phyloP scores from a whole-genome alignment of 2,113 vertebrate species.

The Nicator chloris region DNA sequence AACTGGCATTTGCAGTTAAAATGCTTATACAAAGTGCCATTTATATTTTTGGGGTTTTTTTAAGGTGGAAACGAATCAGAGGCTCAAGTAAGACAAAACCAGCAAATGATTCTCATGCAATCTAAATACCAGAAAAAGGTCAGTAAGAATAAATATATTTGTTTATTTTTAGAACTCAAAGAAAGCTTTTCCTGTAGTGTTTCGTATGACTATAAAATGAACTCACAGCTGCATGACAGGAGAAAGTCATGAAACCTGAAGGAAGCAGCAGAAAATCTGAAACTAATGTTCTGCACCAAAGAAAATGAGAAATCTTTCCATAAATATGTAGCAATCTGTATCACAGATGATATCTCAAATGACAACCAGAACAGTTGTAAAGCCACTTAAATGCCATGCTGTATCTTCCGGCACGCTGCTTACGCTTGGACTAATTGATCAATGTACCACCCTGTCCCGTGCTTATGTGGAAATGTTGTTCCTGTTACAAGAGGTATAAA shows the following conservation, averaged over 20 bases:
- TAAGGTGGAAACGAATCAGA: conserved; percentile 75
- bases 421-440: neutral
- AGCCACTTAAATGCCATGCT: neutral
- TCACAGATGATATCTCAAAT: neutral
- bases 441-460: neutral
- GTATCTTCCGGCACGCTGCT: neutral
- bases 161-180: neutral
- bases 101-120: conserved; percentile 52
- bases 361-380: neutral
- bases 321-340: neutral
- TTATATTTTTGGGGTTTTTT: neutral
- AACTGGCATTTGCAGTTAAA: conserved; percentile 43
- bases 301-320: neutral
- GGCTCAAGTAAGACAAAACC: conserved; percentile 77
- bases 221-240: neutral
- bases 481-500: neutral
- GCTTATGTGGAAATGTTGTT: neutral
- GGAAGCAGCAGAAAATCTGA: neutral
- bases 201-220: conserved; percentile 26
- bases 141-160: conserved; percentile 27
- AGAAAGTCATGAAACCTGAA: conserved; percentile 3
- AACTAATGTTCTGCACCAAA: neutral
- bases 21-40: neutral
- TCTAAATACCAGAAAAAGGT: conserved; percentile 85
- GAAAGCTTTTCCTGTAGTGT: neutral